Base-by-base conservation (phyloP, 2,797 vertebrate genomes). In the Cyprinodon diabolis region DNA sequence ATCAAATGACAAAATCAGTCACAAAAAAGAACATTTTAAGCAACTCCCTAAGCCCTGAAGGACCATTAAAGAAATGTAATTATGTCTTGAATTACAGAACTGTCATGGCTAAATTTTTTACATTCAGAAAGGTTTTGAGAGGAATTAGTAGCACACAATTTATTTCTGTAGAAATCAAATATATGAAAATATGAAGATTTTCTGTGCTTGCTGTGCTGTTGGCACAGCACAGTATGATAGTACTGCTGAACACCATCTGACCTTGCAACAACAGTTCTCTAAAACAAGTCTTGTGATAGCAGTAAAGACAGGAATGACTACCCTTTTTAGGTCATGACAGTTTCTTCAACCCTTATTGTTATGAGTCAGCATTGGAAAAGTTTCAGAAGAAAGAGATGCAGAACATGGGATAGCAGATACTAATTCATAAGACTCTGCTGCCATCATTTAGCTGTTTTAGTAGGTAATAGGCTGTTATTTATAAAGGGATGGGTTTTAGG, bases 381-480 rank as follows among this genome's bases (percentile, higher is more conserved):
- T 79, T 75, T 78, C 77, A 76, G 75, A 79, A 68, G 45, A 66
- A 56, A 84, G 69, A 89, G 87, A 82, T 79, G 65, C 86, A 74
- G 90, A 86, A 82, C 83, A 85, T 73, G 74, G 69, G 84, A 81
- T 91, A 85, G 86, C 87, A 92, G 91, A 90, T 90, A 90, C 68
- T 71, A 86, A 86, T 83, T 87, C 83, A 86, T 54, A 68, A 78
- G 67, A 67, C 86, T 93, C 91, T 71, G 71, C 65, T 75, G 94
- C 92, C 80, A 93, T 89, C 89, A 85, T 94, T 94, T 92, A 94
- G 94, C 92, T 91, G 92, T 88, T 15, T 91, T 78, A 90, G 80
- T 90, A 75, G 86, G 60, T 77, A 87, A 86, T 82, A 89, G 82
- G 71, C 80, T 75, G 63, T 19, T 73, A 85, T 90, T 91, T 90